Evolutionary conservation across 2,888 invertebrate species (phyloP), one percentile per base, ranked within the genome.

Genomic region (Metopia argyrocephala): DNA sequence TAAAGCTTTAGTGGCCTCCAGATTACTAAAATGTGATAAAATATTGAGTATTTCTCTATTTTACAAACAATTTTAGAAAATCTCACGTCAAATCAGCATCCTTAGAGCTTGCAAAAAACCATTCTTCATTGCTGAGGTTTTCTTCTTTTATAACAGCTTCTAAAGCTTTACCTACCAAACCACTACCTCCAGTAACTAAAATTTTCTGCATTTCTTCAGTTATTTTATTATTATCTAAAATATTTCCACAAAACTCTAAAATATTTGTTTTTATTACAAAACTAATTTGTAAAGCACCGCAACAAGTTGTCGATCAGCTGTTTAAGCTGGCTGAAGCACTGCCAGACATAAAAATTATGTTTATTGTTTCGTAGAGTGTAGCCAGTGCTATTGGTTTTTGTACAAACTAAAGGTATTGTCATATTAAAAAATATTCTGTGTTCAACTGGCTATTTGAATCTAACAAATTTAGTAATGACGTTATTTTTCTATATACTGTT

Each of bases 181-280:
- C 99, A 0, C 96, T 94, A 2, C 99, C 99, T 50, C 99, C 99
- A 12, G 99, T 99, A n/a, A 99, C 98, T 82, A 99, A 80, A 9
- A 91, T 85, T 79, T 85, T 89, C 62, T 85, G 87, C 89, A 89
- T 89, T 31, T 65, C 69, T 46, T 28, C 20, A 20, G 5, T 27
- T 12, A 3, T 15, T 45, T 15, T 6, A 48, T 15, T 46, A 4
- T 23, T 46, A 45, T 21, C 9, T 21, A 28, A 9, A 64, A 52
- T 48, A 27, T 31, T 4, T 21, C 12, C 18, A 38, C n/a, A 61
- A 45, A 45, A 3, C 12, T 20, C n/a, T 6, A 3, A 18, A 18
- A 5, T 15, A 20, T 48, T 48, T 48, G n/a, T n/a, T n/a, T n/a
- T n/a, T n/a, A n/a, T n/a, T n/a, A n/a, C n/a, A n/a, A n/a, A n/a